Base-by-base conservation (phyloP, 2,888 invertebrate genomes). In the Panorpa germanica region DNA sequence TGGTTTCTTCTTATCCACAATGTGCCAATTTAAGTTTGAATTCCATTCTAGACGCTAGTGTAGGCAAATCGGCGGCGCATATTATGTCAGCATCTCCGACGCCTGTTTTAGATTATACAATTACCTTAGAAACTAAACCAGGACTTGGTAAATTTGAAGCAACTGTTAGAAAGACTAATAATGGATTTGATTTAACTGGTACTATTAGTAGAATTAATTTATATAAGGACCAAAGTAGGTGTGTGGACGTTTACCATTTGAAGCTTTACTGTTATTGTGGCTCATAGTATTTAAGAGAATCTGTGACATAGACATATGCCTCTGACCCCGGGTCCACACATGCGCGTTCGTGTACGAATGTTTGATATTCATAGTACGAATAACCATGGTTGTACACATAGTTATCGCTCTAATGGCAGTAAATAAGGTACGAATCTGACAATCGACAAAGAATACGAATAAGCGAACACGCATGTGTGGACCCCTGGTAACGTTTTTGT, bases 191-290 rank as follows among this genome's bases (percentile, higher is more conserved):
- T 28, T 27, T 28, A 24, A 50, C 49, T 3, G 85, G 83, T 12
- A 69, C 76, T 17, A 63, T 81, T 26, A 80, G 80, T 47, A 62
- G 83, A 29, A 62, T 81, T 29, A 82, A 82, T 50, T 56, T 75
- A 20, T 82, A 83, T 45, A 78, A 80, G n/a, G 63, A 68, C 30
- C 81, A 82, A 50, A 80, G 80, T 51, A 63, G 59, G 40, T 83
- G 83, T 46, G 63, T 82, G 26, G 65, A 72, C 35, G 70, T 82
- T 43, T 72, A 70, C 43, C 64, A 69, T 40, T 58, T 81, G 37
- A 77, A 80, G 47, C 59, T 81, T 35, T 81, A 78, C 47, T 82
- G 82, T 53, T 81, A 66, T 48, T 82, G 82, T 44, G n/a, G n/a
- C n/a, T n/a, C n/a, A n/a, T n/a, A n/a, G n/a, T n/a, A n/a, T n/a